A percentile compares a stretch with the other conserved stretches of the same genome.
phyloP scores from a whole-genome alignment of 2,888 invertebrate species.

The Lithophane semibrunnea region DNA sequence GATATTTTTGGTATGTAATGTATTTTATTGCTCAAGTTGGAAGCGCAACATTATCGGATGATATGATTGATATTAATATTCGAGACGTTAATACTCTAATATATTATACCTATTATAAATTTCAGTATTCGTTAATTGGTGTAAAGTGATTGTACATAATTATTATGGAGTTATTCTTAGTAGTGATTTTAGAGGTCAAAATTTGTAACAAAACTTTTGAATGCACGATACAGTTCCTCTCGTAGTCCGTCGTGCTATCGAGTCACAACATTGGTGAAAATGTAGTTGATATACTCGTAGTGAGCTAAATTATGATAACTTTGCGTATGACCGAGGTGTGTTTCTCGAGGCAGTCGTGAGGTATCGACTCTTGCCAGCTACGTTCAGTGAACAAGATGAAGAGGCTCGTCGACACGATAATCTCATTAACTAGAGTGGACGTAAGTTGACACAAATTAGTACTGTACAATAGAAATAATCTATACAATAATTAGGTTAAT shows the following conservation, averaged over 20 bases:
- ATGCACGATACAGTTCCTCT: conserved; percentile 90
- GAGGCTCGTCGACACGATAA: conserved; percentile 79
- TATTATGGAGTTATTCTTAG: conserved; percentile 75
- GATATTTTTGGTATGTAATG: conserved; percentile 88
- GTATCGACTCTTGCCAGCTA: conserved; percentile 79
- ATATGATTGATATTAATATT: conserved; percentile 78
- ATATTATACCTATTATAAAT: conserved; percentile 70
- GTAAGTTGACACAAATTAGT: conserved; percentile 81
- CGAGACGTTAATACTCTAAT: conserved; percentile 76
- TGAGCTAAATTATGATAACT: conserved; percentile 65
- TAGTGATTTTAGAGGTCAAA: conserved; percentile 81
- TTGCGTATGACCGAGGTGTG: conserved; percentile 72
- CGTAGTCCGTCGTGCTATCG: conserved; percentile 87
- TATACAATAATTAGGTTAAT: conserved; percentile 81
- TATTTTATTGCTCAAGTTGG: conserved; percentile 86
- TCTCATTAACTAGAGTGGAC: conserved; percentile 78
- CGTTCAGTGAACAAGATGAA: conserved; percentile 75
- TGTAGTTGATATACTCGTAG: conserved; percentile 70
- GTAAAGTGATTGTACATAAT: conserved; percentile 80
- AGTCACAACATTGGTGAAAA: conserved; percentile 81
- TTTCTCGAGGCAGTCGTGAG: conserved; percentile 78
- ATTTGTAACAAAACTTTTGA: conserved; percentile 85
- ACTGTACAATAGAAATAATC: conserved; percentile 82
- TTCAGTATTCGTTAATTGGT: conserved; percentile 75
- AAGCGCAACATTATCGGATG: conserved; percentile 77